Conservation (phyloP, 2,888 invertebrate species). For the Polietes domitor region DNA sequence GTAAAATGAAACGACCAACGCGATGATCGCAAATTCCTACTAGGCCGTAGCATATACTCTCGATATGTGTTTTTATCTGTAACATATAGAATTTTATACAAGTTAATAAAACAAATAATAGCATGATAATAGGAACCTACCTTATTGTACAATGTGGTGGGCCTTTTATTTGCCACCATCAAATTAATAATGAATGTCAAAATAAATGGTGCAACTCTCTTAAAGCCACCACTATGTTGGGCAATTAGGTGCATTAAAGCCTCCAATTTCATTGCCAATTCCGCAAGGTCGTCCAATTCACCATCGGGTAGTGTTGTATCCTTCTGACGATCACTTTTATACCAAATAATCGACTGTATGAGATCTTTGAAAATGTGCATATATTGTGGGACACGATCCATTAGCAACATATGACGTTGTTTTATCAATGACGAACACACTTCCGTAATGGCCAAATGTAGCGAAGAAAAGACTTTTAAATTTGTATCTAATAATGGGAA, state of each 20-base stretch:
- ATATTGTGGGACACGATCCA: conserved; percentile 78
- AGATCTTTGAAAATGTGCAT: conserved; percentile 77
- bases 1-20: conserved; percentile 77
- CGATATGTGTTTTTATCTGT: conserved; percentile 79
- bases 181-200: conserved; percentile 77
- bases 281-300: conserved; percentile 76
- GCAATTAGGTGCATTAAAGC: conserved; percentile 75
- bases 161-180: conserved; percentile 77
- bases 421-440: conserved; percentile 74
- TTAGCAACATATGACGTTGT: conserved; percentile 72
- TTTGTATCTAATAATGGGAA: conserved; percentile 72
- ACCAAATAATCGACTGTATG: conserved; percentile 78
- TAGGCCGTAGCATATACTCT: conserved; percentile 78
- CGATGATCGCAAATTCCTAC: conserved; percentile 79
- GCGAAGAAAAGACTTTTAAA: conserved; percentile 69
- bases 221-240: conserved; percentile 74
- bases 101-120: background rate
- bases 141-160: conserved; percentile 79
- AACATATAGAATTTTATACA: conserved; percentile 26
- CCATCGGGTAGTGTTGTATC: conserved; percentile 72
- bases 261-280: conserved; percentile 76
- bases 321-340: conserved; percentile 77
- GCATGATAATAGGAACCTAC: conserved; percentile 71
- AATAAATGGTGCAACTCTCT: conserved; percentile 79
- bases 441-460: conserved; percentile 73